Conservation (phyloP, 1,140 invertebrate genomes). For the Delia radicum region DNA sequence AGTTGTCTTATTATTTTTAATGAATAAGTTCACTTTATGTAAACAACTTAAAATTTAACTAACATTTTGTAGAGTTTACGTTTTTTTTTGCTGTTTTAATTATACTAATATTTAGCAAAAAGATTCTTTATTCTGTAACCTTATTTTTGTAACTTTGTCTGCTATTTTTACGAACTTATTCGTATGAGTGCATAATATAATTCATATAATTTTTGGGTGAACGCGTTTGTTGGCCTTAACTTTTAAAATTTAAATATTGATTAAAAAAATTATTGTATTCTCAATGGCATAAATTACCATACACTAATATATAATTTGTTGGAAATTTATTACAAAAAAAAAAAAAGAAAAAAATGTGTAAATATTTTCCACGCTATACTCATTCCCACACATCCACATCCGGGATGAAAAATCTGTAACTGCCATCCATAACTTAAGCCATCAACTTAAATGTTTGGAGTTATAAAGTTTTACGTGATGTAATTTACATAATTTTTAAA, state of each 20-base stretch:
- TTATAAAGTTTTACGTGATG: constrained; percentile 1
- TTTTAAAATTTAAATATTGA: neutral
- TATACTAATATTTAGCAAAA: too few relatives aligned
- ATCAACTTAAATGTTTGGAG: neutral
- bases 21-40: too few relatives aligned
- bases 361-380: neutral
- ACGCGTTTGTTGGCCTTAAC: neutral
- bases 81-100: too few relatives aligned
- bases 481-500: neutral
- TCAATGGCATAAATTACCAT: neutral
- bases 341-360: neutral
- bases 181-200: too few relatives aligned
- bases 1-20: too few relatives aligned
- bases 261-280: neutral
- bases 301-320: neutral
- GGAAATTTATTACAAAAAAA: neutral
- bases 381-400: too few relatives aligned
- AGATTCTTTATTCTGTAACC: too few relatives aligned
- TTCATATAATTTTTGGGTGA: too few relatives aligned
- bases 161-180: too few relatives aligned
- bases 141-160: too few relatives aligned
- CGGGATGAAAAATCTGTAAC: neutral
- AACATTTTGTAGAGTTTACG: too few relatives aligned
- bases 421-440: neutral
- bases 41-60: too few relatives aligned